Evolutionary conservation across 2,888 invertebrate species (phyloP), one percentile per base, ranked within the genome.

Genomic region (Halictus ligatus): DNA sequence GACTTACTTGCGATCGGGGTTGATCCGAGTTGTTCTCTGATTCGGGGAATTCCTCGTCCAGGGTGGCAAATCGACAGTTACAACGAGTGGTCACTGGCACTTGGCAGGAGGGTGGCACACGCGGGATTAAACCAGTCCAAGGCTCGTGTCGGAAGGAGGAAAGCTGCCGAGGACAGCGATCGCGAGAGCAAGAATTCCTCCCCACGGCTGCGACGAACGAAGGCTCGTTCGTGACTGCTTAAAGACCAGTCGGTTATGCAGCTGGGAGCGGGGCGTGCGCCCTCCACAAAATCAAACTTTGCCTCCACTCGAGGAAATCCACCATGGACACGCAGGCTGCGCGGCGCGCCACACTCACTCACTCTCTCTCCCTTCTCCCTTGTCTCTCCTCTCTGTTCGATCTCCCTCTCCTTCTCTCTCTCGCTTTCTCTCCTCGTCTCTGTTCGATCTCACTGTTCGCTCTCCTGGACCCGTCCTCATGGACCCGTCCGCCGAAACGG

Each of bases 191-290:
- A 29, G 13, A 18, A 69, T 72, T 29, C 40, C 74, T 60, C 48
- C 69, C 71, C 69, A 75, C 87, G 77, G 64, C 84, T 86, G 80
- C 89, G 78, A 85, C 88, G 89, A 87, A 88, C 90, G 92, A 89
- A 86, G 90, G 90, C 89, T 92, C 90, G 90, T 90, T 91, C 91
- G 90, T 88, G 88, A 93, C 93, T 93, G 92, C 89, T 91, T 84
- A 87, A 89, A 92, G 89, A 83, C 86, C 89, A 88, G 91, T 90
- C 89, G 90, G 91, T 88, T 90, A 91, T 89, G 88, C 84, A 88
- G 88, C 89, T 89, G 88, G 91, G 86, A 85, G 82, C 88, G 90
- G 91, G 84, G 92, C 91, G 87, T 91, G 91, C 91, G 91, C 91
- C 89, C 89, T 91, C 80, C 79, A 80, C 88, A 71, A 89, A 89